A percentile compares a stretch with the other conserved stretches of the same genome.
Evolutionary conservation across 2,888 invertebrate species (phyloP).

Genomic region (Chorisops tibialis): DNA sequence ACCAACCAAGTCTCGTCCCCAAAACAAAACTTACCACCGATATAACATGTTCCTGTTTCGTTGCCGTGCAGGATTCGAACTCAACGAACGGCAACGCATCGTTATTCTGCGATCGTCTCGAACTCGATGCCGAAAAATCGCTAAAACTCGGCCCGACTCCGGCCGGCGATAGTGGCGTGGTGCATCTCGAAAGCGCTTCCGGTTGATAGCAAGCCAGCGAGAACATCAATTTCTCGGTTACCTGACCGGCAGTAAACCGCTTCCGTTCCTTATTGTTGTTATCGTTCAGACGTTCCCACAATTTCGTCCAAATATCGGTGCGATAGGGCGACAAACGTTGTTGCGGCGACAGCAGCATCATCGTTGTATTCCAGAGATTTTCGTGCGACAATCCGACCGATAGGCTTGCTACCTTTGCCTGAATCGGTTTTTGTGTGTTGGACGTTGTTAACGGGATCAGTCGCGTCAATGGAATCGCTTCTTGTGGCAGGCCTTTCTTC

Average conservation of each 20-base stretch:
- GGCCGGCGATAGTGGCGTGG: slow-evolving; percentile 78
- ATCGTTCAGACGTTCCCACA: slow-evolving; percentile 70
- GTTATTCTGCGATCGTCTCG: slow-evolving; percentile 50
- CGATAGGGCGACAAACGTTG: slow-evolving; percentile 80
- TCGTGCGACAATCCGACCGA: slow-evolving; percentile 69
- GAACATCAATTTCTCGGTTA: slow-evolving; percentile 73
- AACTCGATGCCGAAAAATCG: slow-evolving; percentile 44
- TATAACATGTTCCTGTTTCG: slow-evolving; percentile 83
- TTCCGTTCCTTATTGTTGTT: slow-evolving; percentile 59
- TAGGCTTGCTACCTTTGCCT: slow-evolving; percentile 52
- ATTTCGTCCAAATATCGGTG: slow-evolving; percentile 76
- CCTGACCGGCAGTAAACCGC: slow-evolving; percentile 65
- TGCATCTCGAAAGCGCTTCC: slow-evolving; percentile 79
- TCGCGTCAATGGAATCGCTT: slow-evolving; percentile 65
- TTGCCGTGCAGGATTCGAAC: slow-evolving; percentile 80
- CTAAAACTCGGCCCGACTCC: slow-evolving; percentile 56
- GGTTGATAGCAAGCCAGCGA: slow-evolving; percentile 83
- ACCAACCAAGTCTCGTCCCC: too few species aligned
- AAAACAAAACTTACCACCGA: slow-evolving; percentile 69
- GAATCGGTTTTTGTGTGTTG: slow-evolving; percentile 46
- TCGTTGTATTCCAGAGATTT: slow-evolving; percentile 75
- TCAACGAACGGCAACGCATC: slow-evolving; percentile 76
- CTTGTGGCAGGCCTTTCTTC: slow-evolving; percentile 67
- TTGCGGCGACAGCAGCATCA: slow-evolving; percentile 78
- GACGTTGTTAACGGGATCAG: slow-evolving; percentile 68